These are phyloP conservation scores for Thymelicus lineola DNA, from an alignment of 2,888 invertebrate species.

Conservation along the genomic window DNA sequence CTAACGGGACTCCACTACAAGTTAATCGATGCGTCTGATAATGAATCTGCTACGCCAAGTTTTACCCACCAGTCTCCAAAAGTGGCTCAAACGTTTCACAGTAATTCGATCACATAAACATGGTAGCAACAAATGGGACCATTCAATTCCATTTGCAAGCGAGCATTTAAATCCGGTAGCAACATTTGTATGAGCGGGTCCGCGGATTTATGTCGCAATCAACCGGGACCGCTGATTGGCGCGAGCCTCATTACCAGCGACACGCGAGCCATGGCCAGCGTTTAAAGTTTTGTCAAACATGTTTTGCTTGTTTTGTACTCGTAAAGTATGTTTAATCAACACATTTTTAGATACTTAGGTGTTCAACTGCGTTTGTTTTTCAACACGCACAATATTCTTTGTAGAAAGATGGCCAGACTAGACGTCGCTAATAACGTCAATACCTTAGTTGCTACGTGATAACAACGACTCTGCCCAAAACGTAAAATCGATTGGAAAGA, in stretches of 20 bases:
- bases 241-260: conserved; percentile 1
- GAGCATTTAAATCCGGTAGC: not conserved
- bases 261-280: not conserved
- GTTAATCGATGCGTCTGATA: no score
- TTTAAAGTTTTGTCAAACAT: not conserved
- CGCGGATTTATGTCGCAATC: not conserved
- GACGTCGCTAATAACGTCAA: no score
- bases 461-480: no score
- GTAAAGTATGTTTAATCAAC: not conserved
- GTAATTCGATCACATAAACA: not conserved
- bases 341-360: no score
- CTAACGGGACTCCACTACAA: no score
- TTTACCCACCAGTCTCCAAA: no score
- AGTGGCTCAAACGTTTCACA: not conserved
- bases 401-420: no score
- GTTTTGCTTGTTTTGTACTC: not conserved
- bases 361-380: no score
- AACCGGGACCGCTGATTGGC: not conserved
- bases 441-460: no score
- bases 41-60: no score
- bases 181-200: conserved; percentile 1
- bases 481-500: no score
- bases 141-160: conserved; percentile 4
- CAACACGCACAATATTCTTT: no score
- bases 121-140: conserved; percentile 6